Evolutionary conservation across 2,888 invertebrate genomes (phyloP), one percentile per base, ranked within the genome.

Genomic region (Dorcus parallelipipedus): DNA sequence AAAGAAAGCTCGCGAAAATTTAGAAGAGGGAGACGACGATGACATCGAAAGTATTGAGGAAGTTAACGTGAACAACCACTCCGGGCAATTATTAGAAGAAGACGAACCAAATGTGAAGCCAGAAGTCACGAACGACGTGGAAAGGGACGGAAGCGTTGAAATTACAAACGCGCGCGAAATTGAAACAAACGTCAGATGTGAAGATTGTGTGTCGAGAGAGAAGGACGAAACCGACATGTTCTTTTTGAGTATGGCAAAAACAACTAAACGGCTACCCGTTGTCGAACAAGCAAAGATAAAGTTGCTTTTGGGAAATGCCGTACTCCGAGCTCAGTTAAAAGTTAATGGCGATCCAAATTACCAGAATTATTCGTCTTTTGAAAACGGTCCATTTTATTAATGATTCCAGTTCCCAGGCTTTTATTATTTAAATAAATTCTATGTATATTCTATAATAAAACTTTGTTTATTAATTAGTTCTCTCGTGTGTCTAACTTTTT

Each of bases 171-270:
- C 26, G 6, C 26, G 26, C 1, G 26, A 33, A 33, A 33, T 3
- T 5, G 26, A 4, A 7, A 6, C 26, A 33, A 33, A 33, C 26
- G 0, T 6, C 26, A 5, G 26, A 33, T 5, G 26, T 7, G 26
- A 33, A 33, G 7, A 33, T 6, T 33, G 26, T 6, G 26, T 3
- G 26, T 33, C 6, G 3, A 33, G 26, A 33, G 26, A 7, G 26
- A 33, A 33, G 26, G 26, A 56, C 8, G 56, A 56, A 17, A 45
- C 51, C 5, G 56, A 56, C 14, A 56, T 56, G 56, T 56, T 56
- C 40, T 56, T 50, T n/a, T 47, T 56, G 52, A 56, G 56, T 23
- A 56, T 56, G 56, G 51, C 56, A 9, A 51, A 38, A 38, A 56
- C 52, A 49, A 56, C 56, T 3, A 56, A 56, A 47, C 41, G 47